phyloP scores from a whole-genome alignment of 2,113 vertebrate genomes.

The Hucho hucho region DNA sequence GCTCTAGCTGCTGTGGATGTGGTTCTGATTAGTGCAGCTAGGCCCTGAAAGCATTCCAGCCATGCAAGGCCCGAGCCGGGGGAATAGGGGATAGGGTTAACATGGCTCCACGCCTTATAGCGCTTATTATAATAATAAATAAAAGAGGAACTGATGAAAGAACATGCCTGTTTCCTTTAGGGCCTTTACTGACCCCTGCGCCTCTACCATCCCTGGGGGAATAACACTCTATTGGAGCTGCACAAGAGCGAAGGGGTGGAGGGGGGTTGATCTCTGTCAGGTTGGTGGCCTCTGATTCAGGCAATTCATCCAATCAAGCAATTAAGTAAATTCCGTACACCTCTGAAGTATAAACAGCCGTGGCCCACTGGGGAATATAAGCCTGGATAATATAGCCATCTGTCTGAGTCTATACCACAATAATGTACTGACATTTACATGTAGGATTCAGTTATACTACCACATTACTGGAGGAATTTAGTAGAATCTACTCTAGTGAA shows the following conservation, averaged over 20 bases:
- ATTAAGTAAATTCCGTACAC: background rate
- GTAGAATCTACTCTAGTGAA: background rate
- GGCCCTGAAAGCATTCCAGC: slow-evolving; percentile 60
- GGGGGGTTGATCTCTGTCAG: background rate
- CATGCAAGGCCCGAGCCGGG: slow-evolving; percentile 22
- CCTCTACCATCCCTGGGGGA: background rate
- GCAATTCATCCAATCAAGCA: background rate
- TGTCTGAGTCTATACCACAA: background rate
- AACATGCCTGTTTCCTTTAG: background rate
- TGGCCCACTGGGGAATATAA: background rate
- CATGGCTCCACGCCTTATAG: too few relatives aligned
- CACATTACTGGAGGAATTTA: background rate
- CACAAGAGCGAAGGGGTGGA: background rate
- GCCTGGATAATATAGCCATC: background rate
- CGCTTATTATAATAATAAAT: too few relatives aligned
- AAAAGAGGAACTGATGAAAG: too few relatives aligned
- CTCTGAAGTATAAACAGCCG: background rate
- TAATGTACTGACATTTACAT: background rate
- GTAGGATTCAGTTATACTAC: background rate
- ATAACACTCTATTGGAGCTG: background rate
- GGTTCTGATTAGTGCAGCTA: slow-evolving; percentile 67
- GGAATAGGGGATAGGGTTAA: slow-evolving; percentile 2
- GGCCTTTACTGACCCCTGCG: background rate
- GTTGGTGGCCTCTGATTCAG: background rate
- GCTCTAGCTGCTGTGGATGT: slow-evolving; percentile 39